Conservation (phyloP, 2,888 invertebrate species). For the Galeopsomyia nigrocyanea region DNA sequence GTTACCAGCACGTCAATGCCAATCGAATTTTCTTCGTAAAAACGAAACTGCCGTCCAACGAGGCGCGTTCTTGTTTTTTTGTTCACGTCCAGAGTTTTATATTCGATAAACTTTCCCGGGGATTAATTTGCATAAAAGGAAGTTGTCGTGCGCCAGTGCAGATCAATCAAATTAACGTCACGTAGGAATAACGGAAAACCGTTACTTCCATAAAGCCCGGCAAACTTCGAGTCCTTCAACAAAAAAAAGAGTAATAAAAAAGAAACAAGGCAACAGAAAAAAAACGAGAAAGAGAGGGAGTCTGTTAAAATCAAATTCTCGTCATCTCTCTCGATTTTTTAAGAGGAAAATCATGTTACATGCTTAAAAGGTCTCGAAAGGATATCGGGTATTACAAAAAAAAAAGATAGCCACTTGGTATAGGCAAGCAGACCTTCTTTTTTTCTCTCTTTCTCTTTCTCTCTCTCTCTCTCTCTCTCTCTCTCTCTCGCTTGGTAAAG, state of each 20-base stretch:
- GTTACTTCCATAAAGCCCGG: no score
- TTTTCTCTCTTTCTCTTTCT: no score
- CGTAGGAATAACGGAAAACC: constrained; percentile 2
- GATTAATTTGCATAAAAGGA: constrained; percentile 27
- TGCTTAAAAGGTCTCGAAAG: neutral
- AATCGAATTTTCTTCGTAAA: no score
- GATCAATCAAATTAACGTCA: constrained; percentile 31
- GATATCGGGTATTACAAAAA: constrained; percentile 8
- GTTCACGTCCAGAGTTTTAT: no score
- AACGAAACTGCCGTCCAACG: no score
- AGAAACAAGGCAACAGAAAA: neutral
- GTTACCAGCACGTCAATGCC: no score
- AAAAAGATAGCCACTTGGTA: constrained; percentile 3
- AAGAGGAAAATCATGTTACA: constrained; percentile 11
- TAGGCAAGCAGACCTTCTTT: neutral
- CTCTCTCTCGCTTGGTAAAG: neutral
- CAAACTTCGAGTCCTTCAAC: no score
- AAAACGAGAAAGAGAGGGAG: neutral
- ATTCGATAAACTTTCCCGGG: neutral
- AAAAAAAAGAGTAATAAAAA: neutral
- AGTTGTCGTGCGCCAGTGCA: neutral
- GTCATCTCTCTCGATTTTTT: neutral
- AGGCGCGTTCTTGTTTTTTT: no score
- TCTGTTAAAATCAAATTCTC: neutral
- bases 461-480: neutral